These are phyloP conservation scores for Florisuga fusca DNA, from an alignment of 2,797 vertebrate genomes.

Conservation along the genomic window DNA sequence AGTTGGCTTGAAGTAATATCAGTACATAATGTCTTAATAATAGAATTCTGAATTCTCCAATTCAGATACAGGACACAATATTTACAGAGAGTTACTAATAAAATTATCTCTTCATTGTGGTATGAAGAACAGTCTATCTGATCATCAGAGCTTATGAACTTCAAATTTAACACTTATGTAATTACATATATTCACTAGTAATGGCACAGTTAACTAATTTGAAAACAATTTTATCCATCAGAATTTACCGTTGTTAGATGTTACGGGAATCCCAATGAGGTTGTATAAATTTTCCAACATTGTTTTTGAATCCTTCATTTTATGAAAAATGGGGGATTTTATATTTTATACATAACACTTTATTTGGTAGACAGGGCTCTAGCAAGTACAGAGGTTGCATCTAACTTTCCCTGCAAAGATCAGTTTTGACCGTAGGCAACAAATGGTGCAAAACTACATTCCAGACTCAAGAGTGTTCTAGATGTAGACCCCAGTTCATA, in stretches of 20 bases:
- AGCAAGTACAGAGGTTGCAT: not conserved
- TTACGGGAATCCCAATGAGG: not conserved
- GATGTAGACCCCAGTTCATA: not conserved
- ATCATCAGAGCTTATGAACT: not conserved
- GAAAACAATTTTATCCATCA: not conserved
- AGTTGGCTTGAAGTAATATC: not conserved
- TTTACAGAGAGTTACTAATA: not conserved
- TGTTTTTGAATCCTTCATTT: not conserved
- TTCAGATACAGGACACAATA: not conserved
- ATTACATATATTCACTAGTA: not conserved
- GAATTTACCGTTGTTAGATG: not conserved
- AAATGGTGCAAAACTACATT: not conserved
- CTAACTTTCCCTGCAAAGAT: not conserved
- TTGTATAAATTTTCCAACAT: not conserved
- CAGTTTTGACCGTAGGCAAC: not conserved
- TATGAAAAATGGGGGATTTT: not conserved
- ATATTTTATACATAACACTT: not conserved
- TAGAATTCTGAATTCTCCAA: not conserved
- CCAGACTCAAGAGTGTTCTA: not conserved
- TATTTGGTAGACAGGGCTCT: not conserved
- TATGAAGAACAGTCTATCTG: not conserved
- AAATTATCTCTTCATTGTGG: not conserved
- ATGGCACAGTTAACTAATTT: not conserved
- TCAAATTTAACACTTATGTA: not conserved
- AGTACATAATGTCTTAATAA: not conserved